Evolutionary conservation across 2,888 invertebrate species (phyloP).

Genomic region (Colostygia pectinataria): DNA sequence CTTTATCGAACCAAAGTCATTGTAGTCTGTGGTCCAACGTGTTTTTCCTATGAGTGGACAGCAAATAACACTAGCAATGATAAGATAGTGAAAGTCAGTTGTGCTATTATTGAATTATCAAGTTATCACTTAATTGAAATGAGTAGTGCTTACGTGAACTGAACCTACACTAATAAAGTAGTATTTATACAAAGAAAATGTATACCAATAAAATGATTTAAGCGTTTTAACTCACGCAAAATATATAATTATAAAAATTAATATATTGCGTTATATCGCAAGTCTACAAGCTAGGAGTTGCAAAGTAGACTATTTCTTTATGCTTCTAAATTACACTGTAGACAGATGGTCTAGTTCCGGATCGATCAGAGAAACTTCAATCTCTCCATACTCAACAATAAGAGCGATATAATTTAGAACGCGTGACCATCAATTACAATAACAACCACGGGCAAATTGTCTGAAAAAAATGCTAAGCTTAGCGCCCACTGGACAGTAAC

Average conservation of each 20-base stretch:
- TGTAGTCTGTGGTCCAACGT: not conserved
- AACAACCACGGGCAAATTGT: slow-evolving; percentile 37
- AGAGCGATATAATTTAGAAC: slow-evolving; percentile 44
- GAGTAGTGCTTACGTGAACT: not conserved
- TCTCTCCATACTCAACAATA: slow-evolving; percentile 32
- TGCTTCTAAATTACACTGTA: not conserved
- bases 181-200: not conserved
- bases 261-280: too few species aligned
- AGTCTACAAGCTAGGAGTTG: too few species aligned
- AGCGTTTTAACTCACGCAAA: too few species aligned
- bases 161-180: not conserved
- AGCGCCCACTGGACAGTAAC: slow-evolving; percentile 6
- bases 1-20: too few species aligned
- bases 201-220: not conserved
- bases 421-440: slow-evolving; percentile 47
- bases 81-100: slow-evolving; percentile 2
- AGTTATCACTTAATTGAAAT: not conserved
- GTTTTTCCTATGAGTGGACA: slow-evolving; percentile 6
- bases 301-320: too few species aligned
- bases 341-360: slow-evolving; percentile 19
- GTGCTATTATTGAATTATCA: slow-evolving; percentile 2
- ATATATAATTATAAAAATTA: too few species aligned
- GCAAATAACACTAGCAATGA: slow-evolving; percentile 2
- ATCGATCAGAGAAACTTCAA: slow-evolving; percentile 32
- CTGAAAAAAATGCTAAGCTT: slow-evolving; percentile 20